Evolutionary conservation across 1,140 invertebrate genomes (phyloP), one percentile per base, ranked within the genome.

Genomic region (Drosophila kanapiae): DNA sequence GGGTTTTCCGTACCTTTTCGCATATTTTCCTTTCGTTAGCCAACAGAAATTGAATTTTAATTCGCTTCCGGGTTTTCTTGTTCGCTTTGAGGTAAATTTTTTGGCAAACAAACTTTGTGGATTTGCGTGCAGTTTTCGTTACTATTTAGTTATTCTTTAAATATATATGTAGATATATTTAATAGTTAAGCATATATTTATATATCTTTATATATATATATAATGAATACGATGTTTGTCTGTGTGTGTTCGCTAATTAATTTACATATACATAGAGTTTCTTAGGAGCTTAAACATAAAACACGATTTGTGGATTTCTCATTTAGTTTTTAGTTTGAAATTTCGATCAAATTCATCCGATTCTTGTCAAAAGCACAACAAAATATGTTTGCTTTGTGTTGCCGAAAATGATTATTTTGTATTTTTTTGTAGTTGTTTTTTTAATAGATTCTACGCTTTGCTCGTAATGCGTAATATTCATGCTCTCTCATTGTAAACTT

Each of bases 81-180:
- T 68, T 82, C 69, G 67, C 59, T 56, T 77, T 90, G 86, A 90
- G 86, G 86, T 90, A 90, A 90, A 84, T 90, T 90, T 45, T 57
- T 72, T 90, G 86, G 86, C 81, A 88, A 90, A 90, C 70, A 82
- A 88, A 80, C 78, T 74, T 75, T 62, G 56, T 54, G 53, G 61
- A 62, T 82, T 59, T 70, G 75, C 47, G 38, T 78, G 57, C 75
- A 47, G 29, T 53, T 76, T 38, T 47, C 40, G 63, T 61, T 69
- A 49, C 42, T 72, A 57, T 76, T 67, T 63, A 47, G 42, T 77
- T 23, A 37, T 23, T 23, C 33, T 77, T 65, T 63, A 67, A 57
- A 82, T 69, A 75, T 75, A 76, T 57, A 42, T 67, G 74, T 53
- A 48, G 47, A 57, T 72, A 63, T 80, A 65, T 74, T 63, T 90